These are phyloP conservation scores for Clarias batrachus DNA, from an alignment of 2,113 vertebrate genomes.

Conservation along the genomic window DNA sequence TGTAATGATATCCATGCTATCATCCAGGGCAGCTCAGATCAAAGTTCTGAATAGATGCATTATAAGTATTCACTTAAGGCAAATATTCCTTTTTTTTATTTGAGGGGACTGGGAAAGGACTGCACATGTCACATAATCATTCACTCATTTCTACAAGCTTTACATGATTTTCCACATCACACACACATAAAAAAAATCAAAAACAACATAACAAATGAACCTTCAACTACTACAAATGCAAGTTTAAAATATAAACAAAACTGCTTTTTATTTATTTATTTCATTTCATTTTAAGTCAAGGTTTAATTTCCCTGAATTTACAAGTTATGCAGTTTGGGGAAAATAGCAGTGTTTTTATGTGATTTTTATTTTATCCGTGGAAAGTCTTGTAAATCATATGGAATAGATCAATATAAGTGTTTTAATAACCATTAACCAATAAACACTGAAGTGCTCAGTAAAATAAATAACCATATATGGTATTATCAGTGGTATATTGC, in stretches of 20 bases:
- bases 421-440: background rate
- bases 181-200: background rate
- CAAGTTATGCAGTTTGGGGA: background rate
- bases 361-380: background rate
- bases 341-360: background rate
- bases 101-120: too few species aligned
- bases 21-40: conserved; percentile 2
- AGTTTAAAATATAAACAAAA: background rate
- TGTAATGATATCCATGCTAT: conserved; percentile 32
- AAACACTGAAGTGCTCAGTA: background rate
- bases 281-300: background rate
- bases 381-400: background rate
- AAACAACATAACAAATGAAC: background rate
- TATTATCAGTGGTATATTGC: background rate
- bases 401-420: too few species aligned
- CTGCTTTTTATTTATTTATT: background rate
- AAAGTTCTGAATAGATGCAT: background rate
- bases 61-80: background rate
- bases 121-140: background rate
- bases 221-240: background rate
- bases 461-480: background rate
- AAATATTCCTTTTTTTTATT: background rate
- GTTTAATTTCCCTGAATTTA: background rate
- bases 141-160: background rate
- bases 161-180: background rate